Evolutionary conservation across 2,797 vertebrate genomes (phyloP), one percentile per base, ranked within the genome.

Genomic region (Pterois miles): DNA sequence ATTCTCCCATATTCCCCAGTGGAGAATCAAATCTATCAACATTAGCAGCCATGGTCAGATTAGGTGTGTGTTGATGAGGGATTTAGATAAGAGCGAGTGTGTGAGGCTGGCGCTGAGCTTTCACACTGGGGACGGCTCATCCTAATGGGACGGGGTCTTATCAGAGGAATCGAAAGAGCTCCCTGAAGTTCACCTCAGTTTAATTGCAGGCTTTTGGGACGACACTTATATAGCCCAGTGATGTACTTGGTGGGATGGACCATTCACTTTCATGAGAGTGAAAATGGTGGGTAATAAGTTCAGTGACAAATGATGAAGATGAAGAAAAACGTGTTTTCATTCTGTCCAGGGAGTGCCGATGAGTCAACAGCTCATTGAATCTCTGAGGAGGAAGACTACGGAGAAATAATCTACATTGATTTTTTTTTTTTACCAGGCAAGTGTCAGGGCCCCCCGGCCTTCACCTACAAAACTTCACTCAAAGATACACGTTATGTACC

Each of bases 121-220:
- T 89, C 85, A 71, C 83, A 83, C 85, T n/a, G 27, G 86, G 73
- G 88, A 88, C 69, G 20, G 76, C 76, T 62, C 18, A 27, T 81
- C 75, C 67, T 92, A 91, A 92, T 91, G 88, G 89, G 85, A 65
- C 11, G 0, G 25, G 40, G 58, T 76, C 92, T 95, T 94, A 94
- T 94, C 94, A 89, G 86, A 69, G 81, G 78, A 87, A 93, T 94
- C 92, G 92, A 79, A 91, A 91, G 91, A 92, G 92, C 91, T 93
- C 90, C 89, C 83, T 91, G 89, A 92, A 90, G 88, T 93, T 93
- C 89, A 92, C 80, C 87, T 85, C 77, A 38, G 71, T 92, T 89
- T 82, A 90, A 86, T 76, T 65, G 22, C 68, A 60, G 58, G 65
- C 74, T 86, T 88, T 87, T 23, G 40, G 34, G 74, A 65, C 71